These are phyloP conservation scores for Ormyrus rosae DNA, from an alignment of 2,888 invertebrate species.

Conservation along the genomic window DNA sequence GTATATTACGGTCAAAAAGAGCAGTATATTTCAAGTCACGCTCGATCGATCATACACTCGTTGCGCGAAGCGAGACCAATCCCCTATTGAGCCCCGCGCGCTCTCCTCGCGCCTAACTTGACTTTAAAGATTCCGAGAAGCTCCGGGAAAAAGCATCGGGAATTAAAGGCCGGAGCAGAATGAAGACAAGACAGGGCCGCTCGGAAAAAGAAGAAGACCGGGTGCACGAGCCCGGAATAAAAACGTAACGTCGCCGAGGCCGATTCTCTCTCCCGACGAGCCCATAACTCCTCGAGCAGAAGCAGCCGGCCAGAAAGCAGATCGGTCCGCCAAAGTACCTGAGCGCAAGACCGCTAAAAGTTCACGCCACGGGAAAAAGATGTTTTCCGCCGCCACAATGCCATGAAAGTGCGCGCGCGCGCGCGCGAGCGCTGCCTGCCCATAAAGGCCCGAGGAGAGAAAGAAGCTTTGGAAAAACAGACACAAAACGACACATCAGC, in stretches of 20 bases:
- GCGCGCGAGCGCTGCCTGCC: too few relatives aligned
- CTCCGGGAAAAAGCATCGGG: constrained; percentile 12
- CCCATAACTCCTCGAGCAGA: constrained; percentile 34
- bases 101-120: constrained; percentile 5
- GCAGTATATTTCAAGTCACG: background rate
- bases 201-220: background rate
- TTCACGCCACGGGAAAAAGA: constrained; percentile 52
- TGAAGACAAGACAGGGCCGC: constrained; percentile 17
- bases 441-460: background rate
- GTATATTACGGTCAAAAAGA: too few relatives aligned
- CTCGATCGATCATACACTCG: background rate
- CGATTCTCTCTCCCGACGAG: constrained; percentile 1
- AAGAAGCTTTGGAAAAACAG: constrained; percentile 15
- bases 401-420: background rate
- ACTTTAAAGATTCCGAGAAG: constrained; percentile 46
- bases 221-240: constrained; percentile 13
- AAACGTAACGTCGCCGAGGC: constrained; percentile 10
- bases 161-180: constrained; percentile 36
- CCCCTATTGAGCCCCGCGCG: background rate
- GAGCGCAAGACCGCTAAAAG: constrained; percentile 53
- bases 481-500: constrained; percentile 12
- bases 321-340: constrained; percentile 14
- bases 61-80: background rate
- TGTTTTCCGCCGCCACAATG: constrained; percentile 33
- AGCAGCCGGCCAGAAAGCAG: constrained; percentile 19